Conservation (phyloP, 1,140 invertebrate genomes). For the Zophobas atratus region DNA sequence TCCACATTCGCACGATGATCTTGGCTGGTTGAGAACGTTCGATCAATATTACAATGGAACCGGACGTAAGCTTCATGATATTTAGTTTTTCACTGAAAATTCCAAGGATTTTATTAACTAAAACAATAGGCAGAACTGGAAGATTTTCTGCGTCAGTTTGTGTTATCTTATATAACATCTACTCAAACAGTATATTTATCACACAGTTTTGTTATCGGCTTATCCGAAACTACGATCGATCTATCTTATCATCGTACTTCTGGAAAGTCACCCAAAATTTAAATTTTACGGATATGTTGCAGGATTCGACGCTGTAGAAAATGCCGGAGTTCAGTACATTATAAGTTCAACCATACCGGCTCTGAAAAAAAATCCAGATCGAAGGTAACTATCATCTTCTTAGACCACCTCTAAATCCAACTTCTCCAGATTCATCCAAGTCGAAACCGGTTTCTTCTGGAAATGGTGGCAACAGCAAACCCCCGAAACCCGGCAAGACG, state of each 20-base stretch:
- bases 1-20: constrained; percentile 83
- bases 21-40: constrained; percentile 88
- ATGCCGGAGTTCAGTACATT: constrained; percentile 54
- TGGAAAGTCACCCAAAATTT: background rate
- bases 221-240: no score
- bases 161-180: no score
- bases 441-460: constrained; percentile 70
- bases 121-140: no score
- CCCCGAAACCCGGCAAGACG: constrained; percentile 68
- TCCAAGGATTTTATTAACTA: no score
- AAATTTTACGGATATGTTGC: background rate
- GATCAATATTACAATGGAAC: constrained; percentile 85
- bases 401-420: no score
- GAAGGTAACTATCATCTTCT: constrained; percentile 16
- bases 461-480: constrained; percentile 79
- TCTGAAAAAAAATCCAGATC: constrained; percentile 52
- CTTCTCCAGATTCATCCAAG: constrained; percentile 60
- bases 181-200: no score
- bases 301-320: background rate
- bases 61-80: background rate
- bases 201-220: no score
- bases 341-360: constrained; percentile 55
- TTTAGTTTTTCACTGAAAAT: no score
- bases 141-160: no score
- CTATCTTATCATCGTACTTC: no score